These are phyloP conservation scores for Pycnonotus jocosus DNA, from an alignment of 2,113 vertebrate genomes.

Conservation along the genomic window DNA sequence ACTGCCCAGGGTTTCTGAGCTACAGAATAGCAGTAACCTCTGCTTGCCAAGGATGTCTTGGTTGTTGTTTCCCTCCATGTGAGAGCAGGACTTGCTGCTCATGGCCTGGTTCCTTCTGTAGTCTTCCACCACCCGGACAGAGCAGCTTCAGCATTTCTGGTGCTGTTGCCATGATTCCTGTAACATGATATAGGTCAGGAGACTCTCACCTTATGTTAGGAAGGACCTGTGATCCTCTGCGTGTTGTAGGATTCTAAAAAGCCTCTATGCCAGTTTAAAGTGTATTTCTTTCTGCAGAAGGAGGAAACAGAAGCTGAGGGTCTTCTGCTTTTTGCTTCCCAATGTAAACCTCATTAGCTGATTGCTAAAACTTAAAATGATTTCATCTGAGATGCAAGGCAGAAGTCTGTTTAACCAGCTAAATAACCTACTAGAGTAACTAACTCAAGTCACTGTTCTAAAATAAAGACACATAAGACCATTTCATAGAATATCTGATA, in stretches of 20 bases:
- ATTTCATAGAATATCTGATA: neutral
- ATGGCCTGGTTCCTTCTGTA: neutral
- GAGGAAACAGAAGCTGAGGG: neutral
- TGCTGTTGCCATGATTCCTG: rapidly evolving
- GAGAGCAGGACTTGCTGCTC: neutral
- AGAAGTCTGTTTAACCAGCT: neutral
- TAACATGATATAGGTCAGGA: neutral
- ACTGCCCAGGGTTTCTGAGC: neutral
- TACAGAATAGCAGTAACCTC: neutral
- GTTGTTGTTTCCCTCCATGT: neutral
- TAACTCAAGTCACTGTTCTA: neutral
- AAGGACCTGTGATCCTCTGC: neutral
- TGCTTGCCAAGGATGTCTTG: neutral
- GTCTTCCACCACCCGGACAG: neutral
- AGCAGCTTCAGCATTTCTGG: neutral
- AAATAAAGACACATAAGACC: neutral
- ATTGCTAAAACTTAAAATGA: neutral
- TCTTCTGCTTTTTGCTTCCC: neutral
- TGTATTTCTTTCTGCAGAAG: neutral
- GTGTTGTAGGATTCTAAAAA: neutral
- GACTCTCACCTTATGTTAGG: neutral
- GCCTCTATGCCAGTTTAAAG: neutral
- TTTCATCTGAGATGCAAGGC: neutral
- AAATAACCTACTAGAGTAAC: neutral
- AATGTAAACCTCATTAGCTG: neutral